These are phyloP conservation scores for Sphecodes monilicornis DNA, from an alignment of 2,888 invertebrate species.

Conservation along the genomic window DNA sequence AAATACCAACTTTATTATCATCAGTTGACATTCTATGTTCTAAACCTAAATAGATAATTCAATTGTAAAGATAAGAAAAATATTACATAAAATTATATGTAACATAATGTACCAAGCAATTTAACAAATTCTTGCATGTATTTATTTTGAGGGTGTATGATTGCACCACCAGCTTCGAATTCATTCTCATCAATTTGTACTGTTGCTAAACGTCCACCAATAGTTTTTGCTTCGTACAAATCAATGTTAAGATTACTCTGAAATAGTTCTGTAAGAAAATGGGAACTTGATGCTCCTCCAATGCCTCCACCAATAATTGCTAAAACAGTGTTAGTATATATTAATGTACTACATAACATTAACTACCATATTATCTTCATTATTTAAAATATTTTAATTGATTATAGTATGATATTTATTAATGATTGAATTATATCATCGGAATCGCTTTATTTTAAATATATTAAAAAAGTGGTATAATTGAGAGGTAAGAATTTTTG, in stretches of 20 bases:
- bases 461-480: not conserved
- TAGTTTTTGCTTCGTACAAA: conserved; percentile 85
- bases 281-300: conserved; percentile 87
- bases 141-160: conserved; percentile 87
- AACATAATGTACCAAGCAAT: conserved; percentile 83
- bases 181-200: conserved; percentile 83
- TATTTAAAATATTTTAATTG: not conserved
- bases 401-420: not conserved
- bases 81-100: not conserved
- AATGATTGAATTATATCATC: conserved; percentile 10
- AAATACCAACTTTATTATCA: conserved; percentile 83
- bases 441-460: conserved; percentile 2
- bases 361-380: not conserved
- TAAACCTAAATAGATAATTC: conserved; percentile 76
- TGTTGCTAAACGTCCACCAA: conserved; percentile 87
- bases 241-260: conserved; percentile 84
- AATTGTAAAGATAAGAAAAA: not conserved
- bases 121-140: conserved; percentile 86
- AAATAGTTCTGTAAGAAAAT: conserved; percentile 85
- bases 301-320: conserved; percentile 88
- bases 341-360: not conserved
- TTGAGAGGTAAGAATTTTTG: conserved; percentile 3
- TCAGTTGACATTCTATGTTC: conserved; percentile 68
- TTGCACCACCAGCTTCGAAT: conserved; percentile 87
- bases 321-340: conserved; percentile 73